Evolutionary conservation across 2,797 vertebrate genomes (phyloP).

Genomic region (Acrocephalus scirpaceus): DNA sequence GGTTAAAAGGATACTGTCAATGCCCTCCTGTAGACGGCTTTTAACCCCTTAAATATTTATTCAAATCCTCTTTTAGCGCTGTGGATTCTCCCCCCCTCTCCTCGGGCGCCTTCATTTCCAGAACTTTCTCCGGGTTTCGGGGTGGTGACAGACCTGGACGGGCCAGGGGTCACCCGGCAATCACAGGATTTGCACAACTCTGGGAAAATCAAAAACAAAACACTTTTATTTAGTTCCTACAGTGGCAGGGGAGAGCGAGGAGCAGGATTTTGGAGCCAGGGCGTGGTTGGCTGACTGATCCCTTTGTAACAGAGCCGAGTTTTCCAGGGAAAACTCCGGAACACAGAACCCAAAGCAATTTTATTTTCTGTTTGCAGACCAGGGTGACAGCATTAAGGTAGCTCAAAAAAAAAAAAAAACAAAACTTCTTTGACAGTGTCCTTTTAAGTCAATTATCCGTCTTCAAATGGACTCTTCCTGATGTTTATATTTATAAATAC

Average conservation of each 20-base stretch:
- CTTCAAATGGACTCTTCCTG: slow-evolving; percentile 46
- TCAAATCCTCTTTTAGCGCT: not conserved
- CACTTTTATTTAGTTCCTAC: not conserved
- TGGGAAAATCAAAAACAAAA: not conserved
- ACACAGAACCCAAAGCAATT: slow-evolving; percentile 20
- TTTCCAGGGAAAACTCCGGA: not conserved
- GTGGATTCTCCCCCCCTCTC: not conserved
- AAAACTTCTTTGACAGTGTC: slow-evolving; percentile 41
- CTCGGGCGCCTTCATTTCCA: not conserved
- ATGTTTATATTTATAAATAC: slow-evolving; percentile 69
- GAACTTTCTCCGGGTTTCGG: not conserved
- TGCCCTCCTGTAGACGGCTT: not conserved
- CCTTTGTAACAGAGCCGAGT: not conserved
- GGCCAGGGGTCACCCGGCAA: not conserved
- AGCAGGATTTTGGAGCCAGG: not conserved
- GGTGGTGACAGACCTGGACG: not conserved
- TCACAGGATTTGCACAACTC: not conserved
- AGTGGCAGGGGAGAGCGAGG: not conserved
- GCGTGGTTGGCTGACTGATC: not conserved
- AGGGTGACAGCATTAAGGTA: slow-evolving; percentile 34
- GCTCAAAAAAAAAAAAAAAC: not conserved
- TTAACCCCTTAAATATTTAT: not conserved
- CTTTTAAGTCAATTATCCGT: slow-evolving; percentile 42
- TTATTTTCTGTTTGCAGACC: not conserved
- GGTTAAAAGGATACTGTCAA: not conserved